Evolutionary conservation across 1,140 invertebrate species (phyloP).

Genomic region (Aculops lycopersici): DNA sequence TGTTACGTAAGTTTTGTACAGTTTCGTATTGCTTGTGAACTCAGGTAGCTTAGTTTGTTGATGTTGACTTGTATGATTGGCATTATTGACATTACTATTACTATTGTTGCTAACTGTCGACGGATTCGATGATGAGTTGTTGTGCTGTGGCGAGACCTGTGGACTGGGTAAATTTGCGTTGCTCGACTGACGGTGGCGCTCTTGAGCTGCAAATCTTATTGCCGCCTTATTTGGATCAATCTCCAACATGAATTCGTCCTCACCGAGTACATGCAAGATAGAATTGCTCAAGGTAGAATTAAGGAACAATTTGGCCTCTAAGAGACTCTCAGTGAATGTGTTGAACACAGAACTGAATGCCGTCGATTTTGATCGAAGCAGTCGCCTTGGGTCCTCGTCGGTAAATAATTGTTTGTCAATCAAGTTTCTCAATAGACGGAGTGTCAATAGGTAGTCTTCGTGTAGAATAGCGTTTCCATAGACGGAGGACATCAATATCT

Average conservation of each 20-base stretch:
- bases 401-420: slow-evolving; percentile 46
- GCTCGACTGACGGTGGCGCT: slow-evolving; percentile 42
- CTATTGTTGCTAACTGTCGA: too few relatives aligned
- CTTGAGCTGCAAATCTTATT: slow-evolving; percentile 31
- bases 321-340: slow-evolving; percentile 56
- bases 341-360: slow-evolving; percentile 64
- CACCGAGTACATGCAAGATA: slow-evolving; percentile 62
- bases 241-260: slow-evolving; percentile 66
- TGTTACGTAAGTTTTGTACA: background rate
- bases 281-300: slow-evolving; percentile 62
- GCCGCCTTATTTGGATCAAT: slow-evolving; percentile 58
- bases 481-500: slow-evolving; percentile 37
- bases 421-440: slow-evolving; percentile 40
- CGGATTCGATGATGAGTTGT: background rate
- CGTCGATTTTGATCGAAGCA: slow-evolving; percentile 47
- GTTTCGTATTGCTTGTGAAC: background rate
- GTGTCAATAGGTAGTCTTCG: slow-evolving; percentile 41
- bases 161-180: slow-evolving; percentile 26
- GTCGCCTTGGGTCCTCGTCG: slow-evolving; percentile 42
- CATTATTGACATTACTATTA: too few relatives aligned
- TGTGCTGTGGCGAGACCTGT: too few relatives aligned
- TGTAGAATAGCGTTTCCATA: slow-evolving; percentile 44
- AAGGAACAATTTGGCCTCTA: slow-evolving; percentile 63
- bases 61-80: too few relatives aligned
- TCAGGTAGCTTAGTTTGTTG: background rate